Conservation (phyloP, 2,113 vertebrate genomes). For the Trogon melanurus region DNA sequence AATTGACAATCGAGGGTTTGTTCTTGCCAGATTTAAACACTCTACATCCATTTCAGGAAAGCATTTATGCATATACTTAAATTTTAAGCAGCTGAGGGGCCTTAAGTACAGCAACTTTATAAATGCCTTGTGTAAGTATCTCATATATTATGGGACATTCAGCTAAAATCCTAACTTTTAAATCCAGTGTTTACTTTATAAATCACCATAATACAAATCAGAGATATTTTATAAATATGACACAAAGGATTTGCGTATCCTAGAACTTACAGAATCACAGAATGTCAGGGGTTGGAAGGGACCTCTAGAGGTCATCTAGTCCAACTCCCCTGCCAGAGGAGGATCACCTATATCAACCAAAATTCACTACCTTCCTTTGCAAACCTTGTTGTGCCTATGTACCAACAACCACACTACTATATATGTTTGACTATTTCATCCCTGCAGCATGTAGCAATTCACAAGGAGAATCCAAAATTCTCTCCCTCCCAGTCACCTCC, state of each 20-base stretch:
- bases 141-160: background rate
- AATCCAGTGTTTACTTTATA: background rate
- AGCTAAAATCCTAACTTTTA: background rate
- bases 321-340: no score
- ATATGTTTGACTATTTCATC: background rate
- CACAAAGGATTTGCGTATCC: background rate
- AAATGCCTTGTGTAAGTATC: background rate
- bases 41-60: background rate
- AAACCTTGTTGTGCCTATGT: background rate
- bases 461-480: background rate
- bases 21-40: background rate
- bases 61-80: background rate
- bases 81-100: background rate
- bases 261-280: background rate
- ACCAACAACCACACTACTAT: background rate
- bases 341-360: background rate
- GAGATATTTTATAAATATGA: background rate
- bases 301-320: no score
- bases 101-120: background rate
- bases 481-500: background rate
- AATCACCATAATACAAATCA: background rate
- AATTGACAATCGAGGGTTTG: background rate
- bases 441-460: background rate
- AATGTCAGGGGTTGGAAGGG: no score
- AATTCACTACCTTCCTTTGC: background rate